These are phyloP conservation scores for Trachymyrmex septentrionalis DNA, from an alignment of 1,140 invertebrate genomes.

Conservation along the genomic window DNA sequence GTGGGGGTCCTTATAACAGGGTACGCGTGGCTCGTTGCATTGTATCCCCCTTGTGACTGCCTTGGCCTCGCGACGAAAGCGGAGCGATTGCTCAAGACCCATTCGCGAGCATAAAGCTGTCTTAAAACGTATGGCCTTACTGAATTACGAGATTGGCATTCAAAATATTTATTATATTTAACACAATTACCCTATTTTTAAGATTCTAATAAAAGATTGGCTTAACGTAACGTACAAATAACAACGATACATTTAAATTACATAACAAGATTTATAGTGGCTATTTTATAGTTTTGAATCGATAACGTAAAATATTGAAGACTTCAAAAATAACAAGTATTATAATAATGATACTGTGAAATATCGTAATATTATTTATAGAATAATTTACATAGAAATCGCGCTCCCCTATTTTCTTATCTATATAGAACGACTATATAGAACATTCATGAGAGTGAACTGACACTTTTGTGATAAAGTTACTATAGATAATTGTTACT, in stretches of 20 bases:
- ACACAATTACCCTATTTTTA: not conserved
- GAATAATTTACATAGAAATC: not conserved
- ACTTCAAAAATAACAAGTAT: not conserved
- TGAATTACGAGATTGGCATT: not conserved
- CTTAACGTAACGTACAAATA: not conserved
- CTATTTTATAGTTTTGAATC: not conserved
- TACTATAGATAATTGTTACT: constrained; percentile 5
- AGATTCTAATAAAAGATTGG: not conserved
- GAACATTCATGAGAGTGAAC: not conserved
- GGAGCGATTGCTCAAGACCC: constrained; percentile 20
- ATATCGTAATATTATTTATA: not conserved
- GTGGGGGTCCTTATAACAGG: constrained; percentile 67
- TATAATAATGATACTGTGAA: not conserved
- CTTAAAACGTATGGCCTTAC: not conserved
- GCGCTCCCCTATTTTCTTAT: constrained; percentile 4
- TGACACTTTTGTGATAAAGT: constrained; percentile 34
- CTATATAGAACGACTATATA: not conserved
- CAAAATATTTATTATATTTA: constrained; percentile 10
- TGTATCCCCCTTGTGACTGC: constrained; percentile 41
- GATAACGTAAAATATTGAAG: not conserved
- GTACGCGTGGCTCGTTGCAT: constrained; percentile 70
- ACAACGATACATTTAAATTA: not conserved
- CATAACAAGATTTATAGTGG: not conserved
- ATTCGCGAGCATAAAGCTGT: not conserved
- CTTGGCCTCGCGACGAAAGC: constrained; percentile 46